Evolutionary conservation across 2,888 invertebrate genomes (phyloP), one percentile per base, ranked within the genome.

Genomic region (Agrotis clavis): DNA sequence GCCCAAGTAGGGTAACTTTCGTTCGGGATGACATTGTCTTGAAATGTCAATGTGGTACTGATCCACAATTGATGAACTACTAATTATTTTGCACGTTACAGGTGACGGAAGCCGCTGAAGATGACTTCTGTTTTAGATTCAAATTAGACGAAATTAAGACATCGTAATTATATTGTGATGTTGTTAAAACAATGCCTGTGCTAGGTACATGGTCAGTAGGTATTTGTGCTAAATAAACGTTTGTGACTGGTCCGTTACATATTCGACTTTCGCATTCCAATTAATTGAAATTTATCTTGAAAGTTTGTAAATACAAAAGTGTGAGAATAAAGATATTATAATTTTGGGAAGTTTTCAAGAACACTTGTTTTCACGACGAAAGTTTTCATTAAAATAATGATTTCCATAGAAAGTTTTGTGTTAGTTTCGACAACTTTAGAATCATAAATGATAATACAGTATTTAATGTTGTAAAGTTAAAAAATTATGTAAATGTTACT

Each of bases 241-340:
- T 21, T n/a, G 69, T 53, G 4, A 14, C 16, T 25, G 16, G 56
- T 19, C 6, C 14, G 2, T 53, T 6, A 21, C n/a, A n/a, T 7
- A n/a, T 51, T 2, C n/a, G 35, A 16, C 5, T 6, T 67, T 9
- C 0, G n/a, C 11, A 41, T 57, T 16, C 9, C 11, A 50, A 50
- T 57, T 30, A 4, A 19, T 11, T 0, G 0, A 16, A 18, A 54
- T 16, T 2, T 9, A 25, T 25, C 3, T 47, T 13, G 2, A 7
- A 30, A 50, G 4, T 30, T 50, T 2, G 1, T 74, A 56, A 65
- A 30, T 16, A n/a, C 30, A 47, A 13, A 66, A 72, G 47, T 45
- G 0, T 21, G 7, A 16, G 21, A 59, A 11, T 19, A 16, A n/a
- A 19, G 50, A 56, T 16, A 65, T 48, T 50, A 65, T 50, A 1